phyloP scores from a whole-genome alignment of 2,113 vertebrate genomes.

The Festucalex cinctus region DNA sequence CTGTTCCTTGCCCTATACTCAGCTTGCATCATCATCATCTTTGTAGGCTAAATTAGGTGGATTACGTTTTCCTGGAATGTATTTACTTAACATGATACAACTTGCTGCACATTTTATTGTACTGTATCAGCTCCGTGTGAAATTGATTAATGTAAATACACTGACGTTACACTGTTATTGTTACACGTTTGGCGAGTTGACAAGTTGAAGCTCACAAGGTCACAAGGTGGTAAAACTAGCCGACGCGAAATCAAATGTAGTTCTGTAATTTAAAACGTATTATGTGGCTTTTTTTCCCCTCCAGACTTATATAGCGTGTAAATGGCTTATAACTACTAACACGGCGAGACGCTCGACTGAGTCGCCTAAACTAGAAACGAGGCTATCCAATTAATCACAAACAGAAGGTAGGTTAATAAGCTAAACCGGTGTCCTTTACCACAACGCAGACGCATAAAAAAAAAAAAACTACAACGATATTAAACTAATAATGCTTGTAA shows the following conservation, averaged over 20 bases:
- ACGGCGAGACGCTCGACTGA: background rate
- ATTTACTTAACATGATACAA: too few species aligned
- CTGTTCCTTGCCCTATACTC: background rate
- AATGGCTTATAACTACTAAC: background rate
- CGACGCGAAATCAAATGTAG: background rate
- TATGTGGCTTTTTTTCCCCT: background rate
- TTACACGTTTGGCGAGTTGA: background rate
- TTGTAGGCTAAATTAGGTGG: background rate
- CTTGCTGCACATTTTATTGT: background rate
- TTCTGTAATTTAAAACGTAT: background rate
- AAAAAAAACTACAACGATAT: background rate
- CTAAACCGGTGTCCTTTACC: conserved; percentile 17
- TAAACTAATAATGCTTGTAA: background rate
- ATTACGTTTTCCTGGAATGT: background rate
- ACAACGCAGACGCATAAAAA: background rate
- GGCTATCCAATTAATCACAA: background rate
- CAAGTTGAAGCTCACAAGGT: conserved; percentile 51
- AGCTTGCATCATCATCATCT: background rate
- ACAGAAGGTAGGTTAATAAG: background rate
- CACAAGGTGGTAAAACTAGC: conserved; percentile 25
- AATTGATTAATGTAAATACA: background rate
- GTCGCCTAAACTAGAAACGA: background rate
- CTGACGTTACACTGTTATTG: too few species aligned
- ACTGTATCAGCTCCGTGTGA: background rate
- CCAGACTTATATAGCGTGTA: background rate